A percentile compares a stretch with the other conserved stretches of the same genome.
These are phyloP conservation scores for Callaeas wilsoni DNA, from an alignment of 2,113 vertebrate species.

Conservation along the genomic window DNA sequence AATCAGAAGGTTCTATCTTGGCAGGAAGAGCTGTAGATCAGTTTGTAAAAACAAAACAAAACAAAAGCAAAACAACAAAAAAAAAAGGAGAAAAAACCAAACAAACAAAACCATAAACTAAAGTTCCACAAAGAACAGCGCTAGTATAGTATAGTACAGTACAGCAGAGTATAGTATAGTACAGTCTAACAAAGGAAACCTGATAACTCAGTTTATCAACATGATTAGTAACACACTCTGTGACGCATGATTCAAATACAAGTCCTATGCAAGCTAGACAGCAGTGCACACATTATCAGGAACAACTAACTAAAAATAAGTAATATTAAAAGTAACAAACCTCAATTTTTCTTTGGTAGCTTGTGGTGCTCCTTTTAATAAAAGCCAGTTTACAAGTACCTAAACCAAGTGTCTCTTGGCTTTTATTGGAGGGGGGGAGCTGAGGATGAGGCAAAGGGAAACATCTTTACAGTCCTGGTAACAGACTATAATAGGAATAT, in stretches of 20 bases:
- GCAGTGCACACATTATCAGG: not conserved
- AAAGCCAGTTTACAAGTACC: not conserved
- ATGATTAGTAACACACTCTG: not conserved
- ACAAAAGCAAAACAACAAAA: not conserved
- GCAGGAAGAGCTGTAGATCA: not conserved
- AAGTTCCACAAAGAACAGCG: not conserved
- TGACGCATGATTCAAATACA: not conserved
- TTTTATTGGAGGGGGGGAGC: not conserved
- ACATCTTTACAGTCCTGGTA: not conserved
- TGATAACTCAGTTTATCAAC: not conserved
- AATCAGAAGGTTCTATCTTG: not conserved
- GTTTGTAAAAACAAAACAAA: not conserved
- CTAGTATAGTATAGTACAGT: not conserved
- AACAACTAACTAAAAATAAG: not conserved
- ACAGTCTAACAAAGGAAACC: not conserved
- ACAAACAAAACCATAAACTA: not conserved
- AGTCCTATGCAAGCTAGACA: not conserved
- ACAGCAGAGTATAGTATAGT: not conserved
- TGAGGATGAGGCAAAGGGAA: accelerated
- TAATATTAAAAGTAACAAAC: not conserved
- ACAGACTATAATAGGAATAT: not conserved
- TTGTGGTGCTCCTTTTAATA: not conserved
- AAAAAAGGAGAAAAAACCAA: not conserved
- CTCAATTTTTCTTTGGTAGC: not conserved
- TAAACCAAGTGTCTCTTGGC: not conserved